Base-by-base conservation (phyloP, 2,888 invertebrate genomes). In the Drosophila testacea region DNA sequence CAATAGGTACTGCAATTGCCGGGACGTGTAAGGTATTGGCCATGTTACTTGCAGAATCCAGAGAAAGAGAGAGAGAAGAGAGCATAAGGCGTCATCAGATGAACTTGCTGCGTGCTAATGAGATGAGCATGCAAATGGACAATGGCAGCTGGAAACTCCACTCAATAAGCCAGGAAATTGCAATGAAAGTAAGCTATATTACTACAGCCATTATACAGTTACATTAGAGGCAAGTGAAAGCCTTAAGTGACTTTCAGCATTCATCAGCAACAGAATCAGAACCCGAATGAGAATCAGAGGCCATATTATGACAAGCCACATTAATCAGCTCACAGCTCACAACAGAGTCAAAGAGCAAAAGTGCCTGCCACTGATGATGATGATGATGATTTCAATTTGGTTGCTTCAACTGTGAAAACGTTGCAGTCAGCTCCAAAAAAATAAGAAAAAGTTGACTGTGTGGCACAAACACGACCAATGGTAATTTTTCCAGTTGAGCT, bases 71-170 rank as follows among this genome's bases (percentile, higher is more conserved):
- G 7, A 13, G 13, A n/a, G 13, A 16, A 9, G 41, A 9, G 16
- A 46, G 38, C 28, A 9, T 5, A 38, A 47, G 47, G 34, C 38
- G 28, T 4, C 59, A 30, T 63, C 73, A 88, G 83, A 82, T 88
- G 83, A 82, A 78, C 86, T 86, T 80, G 86, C 83, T 78, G 64
- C 76, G 73, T 88, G 83, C 83, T 88, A 83, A 83, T 83, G 88
- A 83, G 83, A 86, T 88, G 83, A 88, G 76, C 88, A 86, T 83
- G 88, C 78, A 86, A 83, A 83, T 34, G 78, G 57, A 32, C 69
- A 57, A n/a, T 9, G 10, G 54, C 41, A 30, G 27, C 28, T 46
- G 56, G 44, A 54, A 54, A 54, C 16, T 48, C 41, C 39, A 60
- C 62, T 55, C 59, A 79, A 74, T 79, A 69, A 69, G 56, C 60